Evolutionary conservation across 2,797 vertebrate genomes (phyloP).

Genomic region (Craterocephalus amniculus): DNA sequence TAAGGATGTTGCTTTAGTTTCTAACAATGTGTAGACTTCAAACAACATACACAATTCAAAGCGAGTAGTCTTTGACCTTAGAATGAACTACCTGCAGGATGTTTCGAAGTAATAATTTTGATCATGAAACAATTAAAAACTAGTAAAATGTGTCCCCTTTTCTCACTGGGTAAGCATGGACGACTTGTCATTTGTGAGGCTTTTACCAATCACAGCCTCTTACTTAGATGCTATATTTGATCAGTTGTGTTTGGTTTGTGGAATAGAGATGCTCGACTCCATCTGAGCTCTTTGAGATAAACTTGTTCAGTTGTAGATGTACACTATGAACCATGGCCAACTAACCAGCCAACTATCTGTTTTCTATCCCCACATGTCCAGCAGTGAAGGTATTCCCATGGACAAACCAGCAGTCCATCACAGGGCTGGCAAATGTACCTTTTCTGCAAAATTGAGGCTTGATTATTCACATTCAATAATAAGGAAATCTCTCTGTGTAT

Average conservation of each 20-base stretch:
- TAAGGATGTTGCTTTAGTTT: background rate
- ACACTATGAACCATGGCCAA: background rate
- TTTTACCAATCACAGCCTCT: background rate
- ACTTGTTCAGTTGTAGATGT: background rate
- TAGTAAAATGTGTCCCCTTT: too few species aligned
- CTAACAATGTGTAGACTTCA: too few species aligned
- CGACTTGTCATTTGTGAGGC: background rate
- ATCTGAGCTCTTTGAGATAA: too few species aligned
- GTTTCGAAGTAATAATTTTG: background rate
- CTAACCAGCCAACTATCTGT: background rate
- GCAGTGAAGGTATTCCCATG: too few species aligned
- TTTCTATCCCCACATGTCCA: too few species aligned
- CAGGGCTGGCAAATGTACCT: background rate
- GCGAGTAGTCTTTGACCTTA: too few species aligned
- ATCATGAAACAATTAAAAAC: background rate
- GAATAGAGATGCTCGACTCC: background rate
- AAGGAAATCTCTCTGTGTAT: background rate
- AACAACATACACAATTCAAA: too few species aligned
- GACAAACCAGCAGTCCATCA: too few species aligned
- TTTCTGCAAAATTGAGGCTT: background rate
- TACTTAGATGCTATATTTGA: too few species aligned
- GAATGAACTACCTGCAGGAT: background rate
- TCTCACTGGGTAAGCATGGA: too few species aligned
- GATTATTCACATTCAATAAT: background rate
- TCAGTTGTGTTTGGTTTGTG: background rate